Base-by-base conservation (phyloP, 2,888 invertebrate species). In the Dyspetes luteomarginatus region DNA sequence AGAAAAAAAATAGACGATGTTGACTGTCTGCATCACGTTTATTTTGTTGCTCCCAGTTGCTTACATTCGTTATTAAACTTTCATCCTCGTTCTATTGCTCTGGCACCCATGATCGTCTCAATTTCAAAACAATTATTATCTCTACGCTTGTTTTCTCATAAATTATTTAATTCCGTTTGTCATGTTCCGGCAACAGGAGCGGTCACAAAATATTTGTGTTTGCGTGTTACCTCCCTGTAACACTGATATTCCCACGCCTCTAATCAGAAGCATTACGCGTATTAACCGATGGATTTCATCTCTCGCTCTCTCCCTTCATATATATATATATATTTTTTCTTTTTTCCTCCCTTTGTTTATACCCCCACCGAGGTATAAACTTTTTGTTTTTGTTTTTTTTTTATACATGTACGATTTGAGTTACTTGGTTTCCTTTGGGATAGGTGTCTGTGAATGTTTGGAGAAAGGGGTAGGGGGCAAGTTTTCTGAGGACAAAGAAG, bases 1-100 rank as follows among this genome's bases (percentile, higher is more conserved):
- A n/a, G n/a, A 1, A 30, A 64, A 24, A 4, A 52, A 67, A 84
- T 85, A 76, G 78, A 85, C 71, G 30, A 83, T 24, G 45, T 75
- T 56, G 82, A 68, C 81, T 86, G 85, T 85, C 87, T 88, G 90
- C 87, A 88, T 88, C 90, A 85, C 86, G 86, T 90, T 89, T 88
- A 90, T 87, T 90, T 88, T 85, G 82, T 87, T 85, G 86, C 87
- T 85, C 87, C 84, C 86, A 86, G 30, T 86, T 82, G 86, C 87
- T 84, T 89, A 89, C 89, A 88, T 83, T 84, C 62, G 5, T 30
- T 64, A 22, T 76, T 56, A 48, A 26, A 41, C 68, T 56, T 56
- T 55, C 26, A 62, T 28, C 15, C 24, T 62, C 62, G 56, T 71
- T 76, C 67, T 65, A 26, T 62, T 28, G 55, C 50, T 67, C n/a